These are phyloP conservation scores for Psix sp. DNA, from an alignment of 1,140 invertebrate genomes.

Conservation along the genomic window DNA sequence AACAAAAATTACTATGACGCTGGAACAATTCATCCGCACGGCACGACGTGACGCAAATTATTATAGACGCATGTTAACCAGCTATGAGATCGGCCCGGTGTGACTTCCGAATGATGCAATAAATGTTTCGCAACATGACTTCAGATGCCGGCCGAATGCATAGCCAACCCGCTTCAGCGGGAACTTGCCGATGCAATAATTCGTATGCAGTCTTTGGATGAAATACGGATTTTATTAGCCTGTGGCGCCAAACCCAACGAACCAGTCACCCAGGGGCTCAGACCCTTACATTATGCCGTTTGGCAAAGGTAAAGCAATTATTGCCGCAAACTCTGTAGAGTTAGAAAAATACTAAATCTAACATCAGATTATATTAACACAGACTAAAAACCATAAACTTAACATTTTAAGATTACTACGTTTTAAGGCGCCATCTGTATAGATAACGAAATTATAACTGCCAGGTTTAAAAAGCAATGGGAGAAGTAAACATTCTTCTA, in stretches of 20 bases:
- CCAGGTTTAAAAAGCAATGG: too few relatives aligned
- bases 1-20: neutral
- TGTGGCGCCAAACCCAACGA: slow-evolving; percentile 90
- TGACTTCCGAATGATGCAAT: slow-evolving; percentile 52
- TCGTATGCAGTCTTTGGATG: slow-evolving; percentile 89
- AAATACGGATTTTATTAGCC: slow-evolving; percentile 89
- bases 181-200: slow-evolving; percentile 94
- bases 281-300: slow-evolving; percentile 94
- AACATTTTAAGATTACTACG: too few relatives aligned
- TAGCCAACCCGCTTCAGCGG: slow-evolving; percentile 86
- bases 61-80: slow-evolving; percentile 26
- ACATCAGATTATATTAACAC: neutral
- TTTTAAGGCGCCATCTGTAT: too few relatives aligned
- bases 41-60: slow-evolving; percentile 24
- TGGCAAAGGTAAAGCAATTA: slow-evolving; percentile 81
- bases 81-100: slow-evolving; percentile 2
- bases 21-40: slow-evolving; percentile 17
- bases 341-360: neutral
- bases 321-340: neutral
- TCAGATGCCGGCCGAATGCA: slow-evolving; percentile 85
- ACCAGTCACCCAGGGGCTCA: slow-evolving; percentile 86
- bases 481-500: too few relatives aligned
- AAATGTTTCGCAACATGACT: slow-evolving; percentile 47
- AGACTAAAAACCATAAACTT: too few relatives aligned
- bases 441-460: too few relatives aligned